Evolutionary conservation across 2,797 vertebrate genomes (phyloP).

Genomic region (Myoxocephalus aenaeus): DNA sequence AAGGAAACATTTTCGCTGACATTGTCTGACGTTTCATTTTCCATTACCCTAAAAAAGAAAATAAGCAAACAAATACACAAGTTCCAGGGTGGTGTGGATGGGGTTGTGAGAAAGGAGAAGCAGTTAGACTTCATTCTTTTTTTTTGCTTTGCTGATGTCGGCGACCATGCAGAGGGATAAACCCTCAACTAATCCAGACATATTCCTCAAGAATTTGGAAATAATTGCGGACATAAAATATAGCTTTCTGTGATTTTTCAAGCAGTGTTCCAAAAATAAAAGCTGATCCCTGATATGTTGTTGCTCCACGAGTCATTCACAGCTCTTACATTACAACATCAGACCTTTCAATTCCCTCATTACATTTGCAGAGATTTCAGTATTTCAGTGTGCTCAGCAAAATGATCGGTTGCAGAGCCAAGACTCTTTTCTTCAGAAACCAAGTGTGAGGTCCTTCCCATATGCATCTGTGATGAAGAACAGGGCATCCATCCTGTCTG

Average conservation of each 20-base stretch:
- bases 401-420: constrained; percentile 35
- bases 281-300: constrained; percentile 26
- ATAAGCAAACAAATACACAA: constrained; percentile 77
- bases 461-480: constrained; percentile 53
- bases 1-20: constrained; percentile 49
- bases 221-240: neutral
- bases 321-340: constrained; percentile 32
- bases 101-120: constrained; percentile 75
- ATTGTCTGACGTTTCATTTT: constrained; percentile 68
- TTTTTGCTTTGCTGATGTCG: constrained; percentile 27
- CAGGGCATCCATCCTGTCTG: constrained; percentile 56
- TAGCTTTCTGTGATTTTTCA: neutral
- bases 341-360: constrained; percentile 34
- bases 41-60: constrained; percentile 69
- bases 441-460: constrained; percentile 44
- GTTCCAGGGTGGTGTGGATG: constrained; percentile 63
- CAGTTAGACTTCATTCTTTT: constrained; percentile 26
- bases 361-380: constrained; percentile 48
- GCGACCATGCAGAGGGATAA: constrained; percentile 19
- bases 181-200: constrained; percentile 25
- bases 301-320: neutral
- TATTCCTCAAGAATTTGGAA: constrained; percentile 20
- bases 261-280: constrained; percentile 22
- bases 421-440: constrained; percentile 34
- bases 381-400: constrained; percentile 24